phyloP scores from a whole-genome alignment of 37 sponge, comb jelly and placozoan genomes.

The Lycopodina hypogea region DNA sequence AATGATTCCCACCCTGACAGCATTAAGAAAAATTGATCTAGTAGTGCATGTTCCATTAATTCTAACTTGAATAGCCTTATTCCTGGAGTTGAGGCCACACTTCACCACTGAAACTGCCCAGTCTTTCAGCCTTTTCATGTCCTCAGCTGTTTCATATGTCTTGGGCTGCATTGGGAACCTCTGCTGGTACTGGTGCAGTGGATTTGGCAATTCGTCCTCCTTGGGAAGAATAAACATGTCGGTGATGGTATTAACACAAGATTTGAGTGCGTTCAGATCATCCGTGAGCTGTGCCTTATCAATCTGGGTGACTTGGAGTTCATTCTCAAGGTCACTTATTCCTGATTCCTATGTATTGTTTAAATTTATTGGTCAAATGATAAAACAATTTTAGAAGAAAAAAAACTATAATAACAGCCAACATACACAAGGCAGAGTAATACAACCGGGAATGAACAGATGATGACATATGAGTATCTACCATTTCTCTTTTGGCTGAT shows the following conservation, averaged over 20 bases:
- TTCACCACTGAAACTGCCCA: slow-evolving; percentile 49
- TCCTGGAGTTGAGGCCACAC: slow-evolving; percentile 25
- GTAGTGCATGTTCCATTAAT: neutral
- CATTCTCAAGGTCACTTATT: neutral
- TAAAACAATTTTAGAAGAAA: neutral
- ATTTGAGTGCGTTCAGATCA: slow-evolving; percentile 1
- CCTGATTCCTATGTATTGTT: neutral
- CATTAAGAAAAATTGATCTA: too few relatives aligned
- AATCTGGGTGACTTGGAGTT: neutral
- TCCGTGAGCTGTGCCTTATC: neutral
- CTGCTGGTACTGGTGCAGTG: slow-evolving; percentile 4
- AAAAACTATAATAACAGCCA: neutral
- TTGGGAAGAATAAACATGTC: neutral
- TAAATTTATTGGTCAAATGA: neutral
- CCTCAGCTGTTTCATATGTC: slow-evolving; percentile 33
- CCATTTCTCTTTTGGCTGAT: slow-evolving; percentile 17
- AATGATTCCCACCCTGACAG: too few relatives aligned
- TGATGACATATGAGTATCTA: slow-evolving; percentile 7
- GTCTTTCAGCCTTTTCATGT: slow-evolving; percentile 31
- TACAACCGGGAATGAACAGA: too few relatives aligned
- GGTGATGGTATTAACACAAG: slow-evolving; percentile 11
- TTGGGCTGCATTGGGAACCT: slow-evolving; percentile 32
- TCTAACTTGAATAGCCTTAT: slow-evolving; percentile 33
- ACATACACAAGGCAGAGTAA: neutral
- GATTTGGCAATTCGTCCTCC: neutral